Evolutionary conservation across 2,888 invertebrate species (phyloP), one percentile per base, ranked within the genome.

Genomic region (Cryptocephalus primarius): DNA sequence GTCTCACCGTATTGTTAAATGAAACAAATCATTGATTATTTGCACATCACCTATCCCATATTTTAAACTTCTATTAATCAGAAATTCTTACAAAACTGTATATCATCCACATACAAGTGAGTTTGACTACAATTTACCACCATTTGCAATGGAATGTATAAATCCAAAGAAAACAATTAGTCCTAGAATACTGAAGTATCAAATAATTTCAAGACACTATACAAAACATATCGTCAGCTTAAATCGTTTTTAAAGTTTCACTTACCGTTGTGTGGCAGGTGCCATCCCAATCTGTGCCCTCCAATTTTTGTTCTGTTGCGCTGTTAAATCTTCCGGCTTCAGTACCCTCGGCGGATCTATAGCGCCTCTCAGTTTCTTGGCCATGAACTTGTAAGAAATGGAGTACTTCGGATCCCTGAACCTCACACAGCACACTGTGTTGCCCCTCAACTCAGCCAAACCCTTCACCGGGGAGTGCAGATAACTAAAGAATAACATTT

Each of bases 401-500:
- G 78, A 73, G 71, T 83, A 94, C 57, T 76, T 73, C 0, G 92
- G 93, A 74, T 95, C 92, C 46, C 80, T 71, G 72, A 73, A 95
- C 46, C 82, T 74, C 3, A 86, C 79, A 64, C 88, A 83, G 52
- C 75, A 72, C 48, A 75, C 80, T 10, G 61, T 63, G 69, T 83
- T 84, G 42, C 72, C 75, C 2, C 71, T 64, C 41, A 82, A 72
- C 8, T 82, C 77, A n/a, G 75, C 71, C 45, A 84, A 71, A 0
- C 84, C 87, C 32, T 74, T 71, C 43, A 89, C 83, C 0, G 88
- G 88, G 0, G 88, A 85, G 8, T 75, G 63, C 13, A 88, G 71
- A 39, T 75, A 75, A 64, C 12, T 58, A 58, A 44, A 8, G 56
- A 57, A 46, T 40, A 13, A 40, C 40, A 40, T 4, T 36, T n/a